Conservation (phyloP, 1,140 invertebrate genomes). For the Pteromalus puparum region DNA sequence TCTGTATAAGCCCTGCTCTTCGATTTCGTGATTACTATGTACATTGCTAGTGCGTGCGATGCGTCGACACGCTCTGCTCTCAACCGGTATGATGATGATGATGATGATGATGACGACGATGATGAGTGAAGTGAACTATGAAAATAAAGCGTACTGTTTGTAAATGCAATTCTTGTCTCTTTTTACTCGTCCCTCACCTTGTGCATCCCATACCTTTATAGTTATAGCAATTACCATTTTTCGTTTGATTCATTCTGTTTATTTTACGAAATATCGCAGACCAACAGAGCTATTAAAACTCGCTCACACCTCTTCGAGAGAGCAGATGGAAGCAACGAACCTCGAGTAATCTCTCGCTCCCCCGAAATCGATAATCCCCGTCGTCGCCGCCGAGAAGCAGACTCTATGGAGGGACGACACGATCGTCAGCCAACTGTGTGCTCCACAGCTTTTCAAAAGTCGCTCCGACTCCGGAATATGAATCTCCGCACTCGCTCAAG, state of each 20-base stretch:
- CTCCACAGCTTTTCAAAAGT: slow-evolving; percentile 10
- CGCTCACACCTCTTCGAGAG: not conserved
- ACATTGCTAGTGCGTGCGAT: slow-evolving; percentile 54
- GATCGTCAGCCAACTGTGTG: slow-evolving; percentile 9
- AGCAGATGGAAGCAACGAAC: not conserved
- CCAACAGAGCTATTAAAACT: no score
- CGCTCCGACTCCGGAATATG: slow-evolving; percentile 8
- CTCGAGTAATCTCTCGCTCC: not conserved
- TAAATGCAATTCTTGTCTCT: slow-evolving; percentile 60
- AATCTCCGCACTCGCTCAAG: not conserved
- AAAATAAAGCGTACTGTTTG: slow-evolving; percentile 71
- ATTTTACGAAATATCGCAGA: not conserved
- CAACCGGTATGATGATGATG: slow-evolving; percentile 62
- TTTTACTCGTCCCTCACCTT: slow-evolving; percentile 34
- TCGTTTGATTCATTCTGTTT: not conserved
- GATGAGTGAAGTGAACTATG: slow-evolving; percentile 63
- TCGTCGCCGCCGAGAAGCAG: not conserved
- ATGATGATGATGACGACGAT: slow-evolving; percentile 9
- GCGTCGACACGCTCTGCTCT: slow-evolving; percentile 66
- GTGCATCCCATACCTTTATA: not conserved
- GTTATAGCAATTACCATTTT: no score
- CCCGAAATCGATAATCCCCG: not conserved
- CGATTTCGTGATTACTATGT: slow-evolving; percentile 25
- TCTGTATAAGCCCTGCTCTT: slow-evolving; percentile 38
- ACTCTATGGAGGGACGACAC: not conserved